Evolutionary conservation across 2,113 vertebrate genomes (phyloP), one percentile per base, ranked within the genome.

Genomic region (Barbus barbus): DNA sequence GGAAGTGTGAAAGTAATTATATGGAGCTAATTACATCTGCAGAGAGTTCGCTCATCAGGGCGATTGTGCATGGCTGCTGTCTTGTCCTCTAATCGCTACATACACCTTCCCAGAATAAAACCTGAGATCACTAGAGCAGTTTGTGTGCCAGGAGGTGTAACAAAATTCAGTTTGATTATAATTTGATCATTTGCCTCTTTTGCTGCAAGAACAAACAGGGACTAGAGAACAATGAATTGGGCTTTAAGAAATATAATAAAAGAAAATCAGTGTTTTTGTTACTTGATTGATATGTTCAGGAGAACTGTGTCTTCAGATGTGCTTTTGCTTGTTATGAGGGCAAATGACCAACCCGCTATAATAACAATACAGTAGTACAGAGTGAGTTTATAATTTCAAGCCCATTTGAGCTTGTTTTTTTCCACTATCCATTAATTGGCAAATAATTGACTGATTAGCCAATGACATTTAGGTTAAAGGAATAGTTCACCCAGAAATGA

Each of bases 1-100:
- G 13, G 46, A 75, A 87, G 56, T 82, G 78, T 81, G 26, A 86
- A 81, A 76, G 83, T 83, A 84, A 82, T 84, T 87, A 72, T 71
- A 20, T 60, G 46, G 31, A 79, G 75, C 83, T 85, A 83, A 87
- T 87, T 87, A 85, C 71, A 81, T 46, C 77, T 46, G 60, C 60
- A 61, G 9, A 71, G 83, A 56, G 85, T 83, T 72, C n/a, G 28
- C 61, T 75, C 67, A 75, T 65, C 65, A 41, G 86, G 75, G 58
- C 60, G 18, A 71, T 67, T 85, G 60, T 77, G 51, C 81, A 56
- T 81, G 58, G 48, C 44, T 75, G 63, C 56, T 58, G 86, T 72
- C 61, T 84, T 56, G 48, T 63, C 48, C 38, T 31, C 11, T 69
- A 63, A 84, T 67, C 72, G 26, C 26, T 48, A 9, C 12, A 65